Percentiles rank a stretch among this genome's conserved stretches.
phyloP scores from a whole-genome alignment of 2,888 invertebrate genomes.

The Thereva unica region DNA sequence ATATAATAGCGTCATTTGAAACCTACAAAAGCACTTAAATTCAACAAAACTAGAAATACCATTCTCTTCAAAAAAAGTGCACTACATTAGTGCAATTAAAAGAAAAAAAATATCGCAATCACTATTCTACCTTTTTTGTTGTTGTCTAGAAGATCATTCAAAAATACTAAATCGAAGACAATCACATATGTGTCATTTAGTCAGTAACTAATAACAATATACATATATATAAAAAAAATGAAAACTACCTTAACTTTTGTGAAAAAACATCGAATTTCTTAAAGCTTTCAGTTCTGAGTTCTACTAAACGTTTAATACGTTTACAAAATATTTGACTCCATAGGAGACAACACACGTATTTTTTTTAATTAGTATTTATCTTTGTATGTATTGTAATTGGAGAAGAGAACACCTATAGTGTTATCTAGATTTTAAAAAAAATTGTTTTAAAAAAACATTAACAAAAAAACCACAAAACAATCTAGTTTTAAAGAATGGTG shows the following conservation, averaged over 20 bases:
- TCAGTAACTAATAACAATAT: not conserved
- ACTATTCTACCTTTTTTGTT: too few relatives aligned
- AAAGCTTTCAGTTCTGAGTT: slow-evolving; percentile 32
- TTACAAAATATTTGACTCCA: slow-evolving; percentile 27
- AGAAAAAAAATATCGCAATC: too few relatives aligned
- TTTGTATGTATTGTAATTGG: too few relatives aligned
- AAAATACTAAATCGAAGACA: too few relatives aligned
- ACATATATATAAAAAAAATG: not conserved
- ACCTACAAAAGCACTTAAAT: too few relatives aligned
- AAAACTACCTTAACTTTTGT: not conserved
- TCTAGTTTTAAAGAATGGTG: slow-evolving; percentile 39
- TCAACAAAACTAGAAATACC: too few relatives aligned
- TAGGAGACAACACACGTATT: slow-evolving; percentile 17
- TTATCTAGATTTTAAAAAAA: slow-evolving; percentile 1
- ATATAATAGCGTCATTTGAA: too few relatives aligned
- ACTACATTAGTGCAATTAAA: too few relatives aligned
- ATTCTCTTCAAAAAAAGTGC: too few relatives aligned
- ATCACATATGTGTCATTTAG: not conserved
- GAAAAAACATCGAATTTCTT: slow-evolving; percentile 7
- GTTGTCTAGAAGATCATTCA: too few relatives aligned
- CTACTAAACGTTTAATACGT: slow-evolving; percentile 7
- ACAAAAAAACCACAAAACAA: not conserved
- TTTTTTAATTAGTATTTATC: too few relatives aligned
- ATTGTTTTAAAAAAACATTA: slow-evolving; percentile 15
- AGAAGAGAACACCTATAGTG: too few relatives aligned